phyloP scores from a whole-genome alignment of 1,140 invertebrate species.

The Drosophila grimshawi region DNA sequence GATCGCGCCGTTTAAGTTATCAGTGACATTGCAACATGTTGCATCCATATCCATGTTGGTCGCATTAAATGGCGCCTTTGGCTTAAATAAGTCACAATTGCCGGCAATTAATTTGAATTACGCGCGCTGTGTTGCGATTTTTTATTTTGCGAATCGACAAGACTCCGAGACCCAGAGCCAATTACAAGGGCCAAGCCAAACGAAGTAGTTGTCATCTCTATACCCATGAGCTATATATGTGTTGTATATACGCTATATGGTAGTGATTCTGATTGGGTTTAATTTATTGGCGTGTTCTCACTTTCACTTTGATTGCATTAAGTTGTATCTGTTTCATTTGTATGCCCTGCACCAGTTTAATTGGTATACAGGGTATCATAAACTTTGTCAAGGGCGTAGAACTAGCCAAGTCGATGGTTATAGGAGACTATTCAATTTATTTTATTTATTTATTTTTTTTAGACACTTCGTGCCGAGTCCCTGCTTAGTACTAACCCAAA shows the following conservation, averaged over 20 bases:
- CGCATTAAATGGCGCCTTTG: conserved; percentile 72
- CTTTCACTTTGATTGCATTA: conserved; percentile 74
- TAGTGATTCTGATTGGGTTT: conserved; percentile 58
- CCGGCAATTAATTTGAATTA: conserved; percentile 82
- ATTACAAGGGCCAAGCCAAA: conserved; percentile 61
- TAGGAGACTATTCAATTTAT: neutral
- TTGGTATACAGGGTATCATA: neutral
- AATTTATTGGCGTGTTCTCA: conserved; percentile 80
- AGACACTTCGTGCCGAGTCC: too few species aligned
- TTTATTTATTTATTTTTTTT: too few species aligned
- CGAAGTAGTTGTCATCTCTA: conserved; percentile 62
- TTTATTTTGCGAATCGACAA: conserved; percentile 58
- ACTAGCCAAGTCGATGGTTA: neutral
- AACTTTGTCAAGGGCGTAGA: neutral
- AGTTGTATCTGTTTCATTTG: conserved; percentile 37
- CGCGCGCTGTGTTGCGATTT: conserved; percentile 57
- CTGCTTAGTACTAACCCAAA: too few species aligned
- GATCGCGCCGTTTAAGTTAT: conserved; percentile 45
- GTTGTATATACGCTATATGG: conserved; percentile 26
- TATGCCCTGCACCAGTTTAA: neutral
- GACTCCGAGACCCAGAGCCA: conserved; percentile 52
- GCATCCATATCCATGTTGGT: conserved; percentile 9
- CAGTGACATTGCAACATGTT: neutral
- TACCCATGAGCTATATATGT: conserved; percentile 16
- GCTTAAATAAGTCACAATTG: conserved; percentile 73